Base-by-base conservation (phyloP, 2,797 vertebrate genomes). In the Lepilemur ruficaudatus region DNA sequence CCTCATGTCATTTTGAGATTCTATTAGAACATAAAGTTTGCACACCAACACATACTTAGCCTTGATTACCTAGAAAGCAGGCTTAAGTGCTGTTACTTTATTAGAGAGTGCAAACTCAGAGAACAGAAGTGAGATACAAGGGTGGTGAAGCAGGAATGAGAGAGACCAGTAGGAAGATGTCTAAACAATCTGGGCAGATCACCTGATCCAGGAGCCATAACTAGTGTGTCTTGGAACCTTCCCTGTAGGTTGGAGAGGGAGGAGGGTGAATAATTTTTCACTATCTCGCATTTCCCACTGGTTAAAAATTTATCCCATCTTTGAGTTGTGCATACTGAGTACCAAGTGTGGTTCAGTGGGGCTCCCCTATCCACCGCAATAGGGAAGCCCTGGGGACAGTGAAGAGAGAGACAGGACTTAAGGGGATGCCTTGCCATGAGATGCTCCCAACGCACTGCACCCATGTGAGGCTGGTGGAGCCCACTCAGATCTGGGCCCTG, bases 1-100 rank as follows among this genome's bases (percentile, higher is more conserved):
- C 20, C 7, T 30, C 14, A 38, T 95, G n/a, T 20, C 50, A 80
- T 95, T 86, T 92, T 96, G 87, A 93, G 35, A 81, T 80, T 84
- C 10, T 2, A 72, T 1, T 59, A 32, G 48, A 91, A 41, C n/a
- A 35, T 94, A 48, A 75, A 90, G 55, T 94, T 63, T 65, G 52
- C 59, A 55, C n/a, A 67, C 5, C 59, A 76, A 52, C 79, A 38
- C 5, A 17, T 12, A 84, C 43, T 76, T 57, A 32, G 35, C 41
- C 41, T 63, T 14, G 2, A 8, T 55, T 89, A 57, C 76, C 11
- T 69, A 32, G 35, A 86, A 23, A 70, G 30, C 2, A 82, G 72
- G 30, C 1, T 50, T 80, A 6, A 30, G 7, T 63, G 32, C 13
- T 57, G 28, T 46, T 67, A 38, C 41, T 93, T 94, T 63, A 41